Evolutionary conservation across 2,797 vertebrate species (phyloP).

Genomic region (Eutrigla gurnardus): DNA sequence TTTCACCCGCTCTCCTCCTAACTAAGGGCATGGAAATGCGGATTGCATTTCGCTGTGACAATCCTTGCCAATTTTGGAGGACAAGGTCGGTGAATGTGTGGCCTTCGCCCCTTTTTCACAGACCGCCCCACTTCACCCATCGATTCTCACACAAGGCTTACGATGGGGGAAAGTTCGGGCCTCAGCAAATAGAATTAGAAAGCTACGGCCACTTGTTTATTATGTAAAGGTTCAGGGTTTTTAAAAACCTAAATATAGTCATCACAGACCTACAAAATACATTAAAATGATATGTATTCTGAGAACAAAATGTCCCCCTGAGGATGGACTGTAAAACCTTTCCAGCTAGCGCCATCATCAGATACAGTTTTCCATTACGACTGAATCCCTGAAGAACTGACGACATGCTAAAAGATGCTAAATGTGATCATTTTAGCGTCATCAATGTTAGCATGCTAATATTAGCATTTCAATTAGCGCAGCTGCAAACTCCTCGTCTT

Average conservation of each 20-base stretch:
- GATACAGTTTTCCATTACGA: background rate
- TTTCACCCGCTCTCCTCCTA: conserved; percentile 65
- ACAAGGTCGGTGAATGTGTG: conserved; percentile 72
- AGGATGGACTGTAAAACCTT: background rate
- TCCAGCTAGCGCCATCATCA: background rate
- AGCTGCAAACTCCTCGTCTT: background rate
- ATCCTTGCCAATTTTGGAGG: conserved; percentile 78
- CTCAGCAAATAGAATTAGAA: background rate
- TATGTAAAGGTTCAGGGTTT: background rate
- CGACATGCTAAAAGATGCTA: background rate
- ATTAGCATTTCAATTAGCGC: background rate
- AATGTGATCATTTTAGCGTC: background rate
- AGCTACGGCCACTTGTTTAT: background rate
- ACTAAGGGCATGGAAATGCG: conserved; percentile 73
- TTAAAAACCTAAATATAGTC: background rate
- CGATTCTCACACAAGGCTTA: conserved; percentile 31
- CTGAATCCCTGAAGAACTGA: background rate
- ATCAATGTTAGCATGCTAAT: background rate
- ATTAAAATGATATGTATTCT: background rate
- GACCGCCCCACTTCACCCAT: conserved; percentile 47
- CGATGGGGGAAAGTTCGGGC: conserved; percentile 12
- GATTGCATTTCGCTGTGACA: conserved; percentile 81
- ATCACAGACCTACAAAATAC: background rate
- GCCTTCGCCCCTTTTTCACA: conserved; percentile 38
- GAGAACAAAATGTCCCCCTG: background rate